phyloP scores from a whole-genome alignment of 1,140 invertebrate genomes.

The Drosophila pectinifera region DNA sequence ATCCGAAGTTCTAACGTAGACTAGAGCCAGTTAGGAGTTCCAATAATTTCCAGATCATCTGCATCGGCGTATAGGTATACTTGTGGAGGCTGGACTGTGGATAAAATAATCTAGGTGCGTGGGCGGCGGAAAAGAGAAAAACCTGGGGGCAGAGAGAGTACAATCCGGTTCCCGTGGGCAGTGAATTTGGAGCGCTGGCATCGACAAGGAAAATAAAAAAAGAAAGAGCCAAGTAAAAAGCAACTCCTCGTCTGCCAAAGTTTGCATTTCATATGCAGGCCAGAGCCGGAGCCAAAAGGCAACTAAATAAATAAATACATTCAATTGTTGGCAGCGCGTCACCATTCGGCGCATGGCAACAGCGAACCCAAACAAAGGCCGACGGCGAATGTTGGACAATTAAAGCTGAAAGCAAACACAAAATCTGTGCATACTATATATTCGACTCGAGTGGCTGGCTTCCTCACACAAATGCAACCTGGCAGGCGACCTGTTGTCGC shows the following conservation, averaged over 20 bases:
- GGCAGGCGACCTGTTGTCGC: slow-evolving; percentile 38
- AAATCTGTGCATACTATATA: slow-evolving; percentile 24
- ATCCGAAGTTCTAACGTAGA: too few relatives aligned
- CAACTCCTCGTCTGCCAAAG: slow-evolving; percentile 22
- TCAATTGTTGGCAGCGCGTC: slow-evolving; percentile 43
- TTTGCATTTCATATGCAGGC: slow-evolving; percentile 30
- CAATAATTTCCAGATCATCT: neutral
- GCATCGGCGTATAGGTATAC: too few relatives aligned
- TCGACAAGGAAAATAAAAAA: slow-evolving; percentile 10
- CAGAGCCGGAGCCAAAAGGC: slow-evolving; percentile 41
- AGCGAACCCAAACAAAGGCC: slow-evolving; percentile 44
- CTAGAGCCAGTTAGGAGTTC: too few relatives aligned
- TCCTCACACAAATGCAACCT: slow-evolving; percentile 19
- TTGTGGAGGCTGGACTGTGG: slow-evolving; percentile 9
- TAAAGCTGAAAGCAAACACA: slow-evolving; percentile 31
- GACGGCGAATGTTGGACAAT: slow-evolving; percentile 30
- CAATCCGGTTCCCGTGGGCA: slow-evolving; percentile 29
- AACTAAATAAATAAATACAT: slow-evolving; percentile 41
- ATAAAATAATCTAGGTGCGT: slow-evolving; percentile 31
- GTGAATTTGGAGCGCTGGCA: slow-evolving; percentile 27
- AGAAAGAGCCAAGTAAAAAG: slow-evolving; percentile 5
- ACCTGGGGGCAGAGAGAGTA: neutral
- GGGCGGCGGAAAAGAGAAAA: slow-evolving; percentile 23
- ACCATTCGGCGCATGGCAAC: slow-evolving; percentile 60
- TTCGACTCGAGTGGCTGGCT: slow-evolving; percentile 3